Evolutionary conservation across 2,113 vertebrate genomes (phyloP), one percentile per base, ranked within the genome.

Genomic region (Istiophorus platypterus): DNA sequence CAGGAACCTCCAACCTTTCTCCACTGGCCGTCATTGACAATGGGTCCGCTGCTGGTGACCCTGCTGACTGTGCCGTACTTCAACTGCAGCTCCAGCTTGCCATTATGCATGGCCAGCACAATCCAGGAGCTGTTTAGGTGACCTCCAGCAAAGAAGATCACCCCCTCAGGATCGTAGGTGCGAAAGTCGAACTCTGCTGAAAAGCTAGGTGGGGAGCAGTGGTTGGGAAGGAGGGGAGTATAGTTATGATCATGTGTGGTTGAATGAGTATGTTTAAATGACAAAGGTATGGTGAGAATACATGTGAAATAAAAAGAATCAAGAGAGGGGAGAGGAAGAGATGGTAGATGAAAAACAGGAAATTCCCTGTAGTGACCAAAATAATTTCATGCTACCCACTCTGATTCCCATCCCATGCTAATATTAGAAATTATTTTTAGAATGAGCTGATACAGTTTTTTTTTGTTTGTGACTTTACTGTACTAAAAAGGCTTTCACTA

Each of bases 111-210:
- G 56, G 95, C 97, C 78, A 99, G 91, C 12, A 99, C 96, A 0
- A 99, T 96, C 98, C 98, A 99, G 31, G 96, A 96, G 94, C 96
- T 97, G 88, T 97, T 96, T 39, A 92, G 92, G 90, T 94, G 97
- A 87, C 97, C 97, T 73, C 98, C 98, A 0, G 98, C 98, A 77
- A 99, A 99, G 95, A 99, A 97, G 88, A 99, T 96, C 72, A 99
- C 95, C 12, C 98, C 98, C 91, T 99, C 98, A 0, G 95, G 93
- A 88, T 99, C 98, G 62, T 95, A 99, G 51, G 98, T 98, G 88
- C 97, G 97, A 92, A 99, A 96, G 93, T 99, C 98, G 82, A 99
- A 99, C 91, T 99, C 98, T 10, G 98, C 97, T 18, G 93, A 94
- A 84, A 96, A 96, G 12, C 96, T 96, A 73, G 2, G 24, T 22